Conservation (phyloP, 53 echinoderm and acorn worm genomes). For the Mesocentrotus franciscanus region DNA sequence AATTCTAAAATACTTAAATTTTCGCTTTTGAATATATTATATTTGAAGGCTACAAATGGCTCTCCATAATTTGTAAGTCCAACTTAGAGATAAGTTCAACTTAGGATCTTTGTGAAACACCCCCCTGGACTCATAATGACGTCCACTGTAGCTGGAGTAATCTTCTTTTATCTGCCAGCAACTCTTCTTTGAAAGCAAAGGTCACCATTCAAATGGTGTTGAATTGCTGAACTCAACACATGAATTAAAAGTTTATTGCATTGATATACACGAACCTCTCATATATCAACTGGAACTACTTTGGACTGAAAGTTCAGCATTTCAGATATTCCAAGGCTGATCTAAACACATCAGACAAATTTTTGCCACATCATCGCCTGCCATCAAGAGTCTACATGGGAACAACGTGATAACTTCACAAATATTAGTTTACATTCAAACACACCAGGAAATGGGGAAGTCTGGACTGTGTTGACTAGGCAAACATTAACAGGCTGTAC, state of each 20-base stretch:
- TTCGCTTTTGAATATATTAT: too few relatives aligned
- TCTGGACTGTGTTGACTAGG: constrained; percentile 20
- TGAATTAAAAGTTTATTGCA: not conserved
- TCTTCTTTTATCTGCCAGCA: not conserved
- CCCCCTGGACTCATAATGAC: not conserved
- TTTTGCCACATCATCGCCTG: constrained; percentile 52
- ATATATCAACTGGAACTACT: constrained; percentile 32
- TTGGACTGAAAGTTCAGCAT: not conserved
- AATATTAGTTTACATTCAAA: constrained; percentile 31
- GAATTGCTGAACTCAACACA: not conserved
- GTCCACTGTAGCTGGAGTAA: not conserved
- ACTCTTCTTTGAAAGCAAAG: not conserved
- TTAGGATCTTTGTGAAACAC: too few relatives aligned
- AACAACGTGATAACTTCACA: not conserved
- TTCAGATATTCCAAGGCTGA: not conserved
- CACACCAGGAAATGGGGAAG: constrained; percentile 29
- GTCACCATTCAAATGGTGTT: not conserved
- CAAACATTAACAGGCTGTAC: constrained; percentile 23
- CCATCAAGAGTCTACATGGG: not conserved
- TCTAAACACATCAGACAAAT: not conserved
- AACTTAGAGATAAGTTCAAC: too few relatives aligned
- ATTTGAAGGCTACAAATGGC: too few relatives aligned
- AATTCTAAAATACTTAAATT: too few relatives aligned
- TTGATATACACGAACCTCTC: not conserved
- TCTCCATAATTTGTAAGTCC: too few relatives aligned